These are phyloP conservation scores for Ahaetulla prasina DNA, from an alignment of 2,113 vertebrate species.

Conservation along the genomic window DNA sequence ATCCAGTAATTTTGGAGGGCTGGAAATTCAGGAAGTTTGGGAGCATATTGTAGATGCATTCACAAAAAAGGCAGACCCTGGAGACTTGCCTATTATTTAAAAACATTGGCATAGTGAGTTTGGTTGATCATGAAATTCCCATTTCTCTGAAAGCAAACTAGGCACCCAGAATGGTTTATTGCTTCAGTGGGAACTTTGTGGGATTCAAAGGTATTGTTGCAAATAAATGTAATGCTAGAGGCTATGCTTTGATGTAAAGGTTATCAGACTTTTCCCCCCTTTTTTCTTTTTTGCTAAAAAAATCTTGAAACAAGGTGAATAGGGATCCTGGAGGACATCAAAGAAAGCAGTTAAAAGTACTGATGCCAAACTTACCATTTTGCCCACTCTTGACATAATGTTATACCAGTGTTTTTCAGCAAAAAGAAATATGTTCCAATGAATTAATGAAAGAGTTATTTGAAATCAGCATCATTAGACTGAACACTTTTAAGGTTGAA, in stretches of 20 bases:
- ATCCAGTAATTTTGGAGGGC: too few species aligned
- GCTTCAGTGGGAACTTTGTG: neutral
- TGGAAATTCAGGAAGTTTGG: too few species aligned
- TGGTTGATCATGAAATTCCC: neutral
- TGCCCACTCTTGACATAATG: neutral
- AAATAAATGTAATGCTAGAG: neutral
- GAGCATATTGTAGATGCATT: too few species aligned
- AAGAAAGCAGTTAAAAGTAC: neutral
- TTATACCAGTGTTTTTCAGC: neutral
- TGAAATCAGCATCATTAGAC: neutral
- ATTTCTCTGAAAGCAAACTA: neutral
- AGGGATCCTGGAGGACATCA: neutral
- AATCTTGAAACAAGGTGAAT: neutral
- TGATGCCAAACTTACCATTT: neutral
- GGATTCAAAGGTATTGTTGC: neutral
- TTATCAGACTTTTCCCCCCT: neutral
- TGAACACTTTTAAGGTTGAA: neutral
- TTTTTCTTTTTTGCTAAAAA: neutral
- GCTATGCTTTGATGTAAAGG: neutral
- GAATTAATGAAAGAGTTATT: neutral
- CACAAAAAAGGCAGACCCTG: too few species aligned
- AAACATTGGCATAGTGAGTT: neutral
- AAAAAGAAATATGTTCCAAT: neutral
- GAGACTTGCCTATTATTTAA: neutral
- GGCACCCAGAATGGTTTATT: neutral